phyloP scores from a whole-genome alignment of 2,888 invertebrate species.

The Leptinotarsa juncta region DNA sequence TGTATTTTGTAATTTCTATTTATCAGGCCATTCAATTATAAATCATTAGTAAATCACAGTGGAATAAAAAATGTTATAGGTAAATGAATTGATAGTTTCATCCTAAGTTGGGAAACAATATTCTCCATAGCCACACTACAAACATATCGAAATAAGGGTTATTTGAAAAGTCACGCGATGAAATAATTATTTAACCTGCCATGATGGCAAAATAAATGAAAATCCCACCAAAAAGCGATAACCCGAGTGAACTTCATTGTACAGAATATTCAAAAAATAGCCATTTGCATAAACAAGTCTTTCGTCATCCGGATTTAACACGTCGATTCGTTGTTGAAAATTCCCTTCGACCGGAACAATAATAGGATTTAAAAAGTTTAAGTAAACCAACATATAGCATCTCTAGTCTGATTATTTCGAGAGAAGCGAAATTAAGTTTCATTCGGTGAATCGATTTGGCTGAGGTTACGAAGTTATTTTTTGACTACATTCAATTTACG shows the following conservation, averaged over 20 bases:
- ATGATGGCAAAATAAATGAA: background rate
- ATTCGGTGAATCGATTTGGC: background rate
- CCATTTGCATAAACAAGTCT: slow-evolving; percentile 8
- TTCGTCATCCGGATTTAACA: background rate
- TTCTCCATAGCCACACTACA: background rate
- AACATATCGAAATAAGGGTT: slow-evolving; percentile 10
- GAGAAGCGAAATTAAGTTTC: background rate
- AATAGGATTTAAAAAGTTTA: background rate
- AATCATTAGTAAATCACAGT: no score
- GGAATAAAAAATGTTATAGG: no score
- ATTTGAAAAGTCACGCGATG: slow-evolving; percentile 12
- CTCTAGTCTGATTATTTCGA: background rate
- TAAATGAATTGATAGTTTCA: background rate
- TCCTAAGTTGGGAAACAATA: background rate
- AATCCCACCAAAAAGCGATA: slow-evolving; percentile 8
- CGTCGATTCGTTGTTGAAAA: background rate
- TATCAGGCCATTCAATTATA: no score
- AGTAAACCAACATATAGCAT: background rate
- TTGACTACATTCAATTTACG: no score
- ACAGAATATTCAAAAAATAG: background rate
- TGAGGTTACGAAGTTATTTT: background rate
- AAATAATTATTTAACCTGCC: slow-evolving; percentile 3
- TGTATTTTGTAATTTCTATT: no score
- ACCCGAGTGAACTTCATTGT: background rate
- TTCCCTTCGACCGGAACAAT: background rate